phyloP scores from a whole-genome alignment of 2,113 vertebrate genomes.

The Takifugu flavidus region DNA sequence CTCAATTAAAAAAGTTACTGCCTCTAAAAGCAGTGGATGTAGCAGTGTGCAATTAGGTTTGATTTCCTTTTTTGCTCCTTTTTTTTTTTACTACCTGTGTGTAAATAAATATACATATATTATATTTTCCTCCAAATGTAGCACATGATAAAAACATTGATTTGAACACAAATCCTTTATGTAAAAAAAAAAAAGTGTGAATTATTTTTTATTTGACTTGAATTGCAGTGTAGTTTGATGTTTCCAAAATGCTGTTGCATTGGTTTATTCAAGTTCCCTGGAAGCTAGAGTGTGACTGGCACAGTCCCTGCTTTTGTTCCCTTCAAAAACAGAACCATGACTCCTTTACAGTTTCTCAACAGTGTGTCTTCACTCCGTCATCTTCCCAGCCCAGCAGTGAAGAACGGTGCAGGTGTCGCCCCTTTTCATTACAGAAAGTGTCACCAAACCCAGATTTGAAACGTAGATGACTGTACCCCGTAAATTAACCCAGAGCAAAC shows the following conservation, averaged over 20 bases:
- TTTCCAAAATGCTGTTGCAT: conserved; percentile 74
- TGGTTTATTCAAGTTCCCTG: conserved; percentile 10
- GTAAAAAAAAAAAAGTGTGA: conserved; percentile 69
- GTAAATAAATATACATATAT: conserved; percentile 78
- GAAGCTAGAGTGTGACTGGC: conserved; percentile 45
- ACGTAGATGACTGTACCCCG: too few relatives aligned
- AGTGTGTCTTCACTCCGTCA: conserved; percentile 58
- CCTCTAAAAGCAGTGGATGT: conserved; percentile 94
- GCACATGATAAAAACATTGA: conserved; percentile 81
- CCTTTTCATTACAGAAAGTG: not conserved
- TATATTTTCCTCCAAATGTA: conserved; percentile 88
- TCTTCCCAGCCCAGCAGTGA: conserved; percentile 54
- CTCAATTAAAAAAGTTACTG: conserved; percentile 84
- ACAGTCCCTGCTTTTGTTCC: conserved; percentile 45
- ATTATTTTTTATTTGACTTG: conserved; percentile 81
- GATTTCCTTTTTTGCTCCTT: conserved; percentile 88
- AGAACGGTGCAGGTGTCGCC: conserved; percentile 65
- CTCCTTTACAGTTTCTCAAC: conserved; percentile 45
- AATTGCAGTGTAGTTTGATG: conserved; percentile 81
- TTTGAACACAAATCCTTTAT: conserved; percentile 64
- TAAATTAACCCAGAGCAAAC: not conserved
- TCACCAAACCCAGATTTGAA: too few relatives aligned
- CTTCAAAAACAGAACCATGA: conserved; percentile 47
- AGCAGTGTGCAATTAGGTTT: conserved; percentile 98
- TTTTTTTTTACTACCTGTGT: conserved; percentile 96